Evolutionary conservation across 2,888 invertebrate genomes (phyloP).

Genomic region (Ormyrus labotus): DNA sequence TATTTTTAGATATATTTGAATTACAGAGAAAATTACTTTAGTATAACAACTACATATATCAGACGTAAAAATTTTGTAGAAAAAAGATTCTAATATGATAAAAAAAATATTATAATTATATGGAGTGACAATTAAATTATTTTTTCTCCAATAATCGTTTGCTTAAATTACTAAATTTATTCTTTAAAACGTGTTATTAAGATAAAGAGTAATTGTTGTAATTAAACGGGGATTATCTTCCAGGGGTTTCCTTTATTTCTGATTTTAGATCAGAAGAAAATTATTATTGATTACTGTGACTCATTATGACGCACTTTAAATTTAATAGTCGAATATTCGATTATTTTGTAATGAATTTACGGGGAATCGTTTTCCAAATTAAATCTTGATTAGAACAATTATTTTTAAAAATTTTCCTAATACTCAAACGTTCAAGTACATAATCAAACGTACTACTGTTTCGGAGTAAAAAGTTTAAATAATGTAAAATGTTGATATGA

Average conservation of each 20-base stretch:
- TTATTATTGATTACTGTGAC: neutral
- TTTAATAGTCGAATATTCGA: neutral
- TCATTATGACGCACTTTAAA: constrained; percentile 4
- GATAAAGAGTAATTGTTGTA: neutral
- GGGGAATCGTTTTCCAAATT: neutral
- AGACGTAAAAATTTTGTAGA: too few relatives aligned
- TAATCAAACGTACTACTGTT: too few relatives aligned
- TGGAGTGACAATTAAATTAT: neutral
- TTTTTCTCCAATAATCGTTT: neutral
- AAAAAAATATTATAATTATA: too few relatives aligned
- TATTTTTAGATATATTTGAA: neutral
- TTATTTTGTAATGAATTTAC: too few relatives aligned
- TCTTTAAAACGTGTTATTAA: too few relatives aligned
- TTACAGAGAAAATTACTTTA: neutral
- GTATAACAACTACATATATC: too few relatives aligned
- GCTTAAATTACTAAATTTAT: neutral
- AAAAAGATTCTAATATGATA: too few relatives aligned
- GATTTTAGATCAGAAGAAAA: constrained; percentile 4
- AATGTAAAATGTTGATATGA: too few relatives aligned
- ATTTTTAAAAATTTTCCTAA: too few relatives aligned
- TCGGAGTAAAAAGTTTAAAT: too few relatives aligned
- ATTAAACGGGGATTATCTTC: neutral
- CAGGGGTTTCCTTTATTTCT: constrained; percentile 3
- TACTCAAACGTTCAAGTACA: too few relatives aligned
- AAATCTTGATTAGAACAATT: neutral